Conservation (phyloP, 2,113 vertebrate genomes). For the Xiphias gladius region DNA sequence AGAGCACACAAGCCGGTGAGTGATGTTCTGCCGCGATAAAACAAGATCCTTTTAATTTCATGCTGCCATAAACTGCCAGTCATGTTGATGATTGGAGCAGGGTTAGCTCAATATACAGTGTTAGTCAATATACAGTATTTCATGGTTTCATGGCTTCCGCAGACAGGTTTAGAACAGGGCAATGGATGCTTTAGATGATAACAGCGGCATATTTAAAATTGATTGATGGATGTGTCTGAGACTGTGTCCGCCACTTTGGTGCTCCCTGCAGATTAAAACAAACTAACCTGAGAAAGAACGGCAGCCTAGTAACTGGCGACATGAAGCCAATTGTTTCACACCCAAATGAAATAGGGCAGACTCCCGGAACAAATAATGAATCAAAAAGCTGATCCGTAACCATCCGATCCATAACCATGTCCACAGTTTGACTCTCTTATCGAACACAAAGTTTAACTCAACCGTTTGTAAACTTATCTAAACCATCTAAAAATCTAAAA, state of each 20-base stretch:
- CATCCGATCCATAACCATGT: neutral
- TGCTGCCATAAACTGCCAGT: conserved; percentile 68
- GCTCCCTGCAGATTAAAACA: conserved; percentile 5
- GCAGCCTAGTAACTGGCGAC: too few relatives aligned
- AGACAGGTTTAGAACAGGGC: neutral
- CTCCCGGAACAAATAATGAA: neutral
- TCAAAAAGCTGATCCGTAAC: neutral
- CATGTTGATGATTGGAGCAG: conserved; percentile 45
- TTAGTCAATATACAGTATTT: conserved; percentile 47
- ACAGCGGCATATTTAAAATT: neutral
- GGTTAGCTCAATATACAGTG: conserved; percentile 23
- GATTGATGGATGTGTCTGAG: conserved; percentile 15
- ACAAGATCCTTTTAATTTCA: conserved; percentile 72
- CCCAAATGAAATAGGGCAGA: too few relatives aligned
- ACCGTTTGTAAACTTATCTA: too few relatives aligned
- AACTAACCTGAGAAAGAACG: neutral
- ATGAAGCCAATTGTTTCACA: too few relatives aligned
- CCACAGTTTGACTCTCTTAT: too few relatives aligned
- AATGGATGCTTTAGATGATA: conserved; percentile 27
- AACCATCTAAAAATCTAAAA: too few relatives aligned
- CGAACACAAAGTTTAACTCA: too few relatives aligned
- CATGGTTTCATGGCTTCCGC: conserved; percentile 30
- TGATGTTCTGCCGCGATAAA: conserved; percentile 45
- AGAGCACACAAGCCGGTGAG: conserved; percentile 24
- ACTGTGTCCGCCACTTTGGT: neutral